Evolutionary conservation across 2,888 invertebrate genomes (phyloP).

Genomic region (Parascotia fuliginaria): DNA sequence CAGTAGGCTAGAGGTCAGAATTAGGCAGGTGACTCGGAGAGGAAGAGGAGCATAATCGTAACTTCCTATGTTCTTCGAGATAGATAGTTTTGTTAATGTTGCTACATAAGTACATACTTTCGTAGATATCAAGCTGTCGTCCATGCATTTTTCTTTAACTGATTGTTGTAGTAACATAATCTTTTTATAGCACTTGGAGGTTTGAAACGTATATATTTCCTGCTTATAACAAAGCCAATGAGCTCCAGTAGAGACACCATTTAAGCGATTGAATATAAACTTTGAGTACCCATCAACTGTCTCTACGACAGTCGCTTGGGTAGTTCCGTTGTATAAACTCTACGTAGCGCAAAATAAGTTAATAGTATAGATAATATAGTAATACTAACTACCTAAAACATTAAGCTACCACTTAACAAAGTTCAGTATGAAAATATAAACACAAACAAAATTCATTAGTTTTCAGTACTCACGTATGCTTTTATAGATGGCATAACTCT

Average conservation of each 20-base stretch:
- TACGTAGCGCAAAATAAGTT: neutral
- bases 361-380: slow-evolving; percentile 7
- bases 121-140: no score
- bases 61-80: no score
- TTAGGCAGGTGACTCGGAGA: no score
- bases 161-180: slow-evolving; percentile 10
- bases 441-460: slow-evolving; percentile 74
- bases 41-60: no score
- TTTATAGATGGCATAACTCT: slow-evolving; percentile 79
- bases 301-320: slow-evolving; percentile 29
- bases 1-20: no score
- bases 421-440: slow-evolving; percentile 55
- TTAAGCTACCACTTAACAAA: slow-evolving; percentile 46
- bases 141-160: neutral
- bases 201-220: slow-evolving; percentile 2
- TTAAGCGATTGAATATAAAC: slow-evolving; percentile 46
- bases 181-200: no score
- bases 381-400: slow-evolving; percentile 24
- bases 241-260: slow-evolving; percentile 23
- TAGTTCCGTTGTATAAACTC: slow-evolving; percentile 6
- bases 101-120: no score
- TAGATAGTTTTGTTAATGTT: no score
- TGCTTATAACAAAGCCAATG: slow-evolving; percentile 33
- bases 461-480: slow-evolving; percentile 70
- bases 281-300: slow-evolving; percentile 40